Conservation (phyloP, 1,140 invertebrate genomes). For the Heliconius eleuchia region DNA sequence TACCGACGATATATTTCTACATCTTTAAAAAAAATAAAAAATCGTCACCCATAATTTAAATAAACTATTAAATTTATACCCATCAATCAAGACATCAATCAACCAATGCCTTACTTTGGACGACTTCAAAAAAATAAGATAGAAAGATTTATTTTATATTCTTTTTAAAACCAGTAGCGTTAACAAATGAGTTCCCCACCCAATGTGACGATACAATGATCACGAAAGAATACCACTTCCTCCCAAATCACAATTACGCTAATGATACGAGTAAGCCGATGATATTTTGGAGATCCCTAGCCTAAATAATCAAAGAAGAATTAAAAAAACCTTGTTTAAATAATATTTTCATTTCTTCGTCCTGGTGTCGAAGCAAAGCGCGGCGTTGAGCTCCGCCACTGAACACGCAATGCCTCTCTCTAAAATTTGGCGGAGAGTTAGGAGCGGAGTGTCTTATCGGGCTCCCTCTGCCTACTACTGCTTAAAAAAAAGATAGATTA, state of each 20-base stretch:
- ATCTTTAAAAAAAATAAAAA: too few relatives aligned
- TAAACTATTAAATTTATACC: not conserved
- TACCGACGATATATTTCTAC: too few relatives aligned
- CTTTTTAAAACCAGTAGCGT: constrained; percentile 28
- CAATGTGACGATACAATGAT: constrained; percentile 41
- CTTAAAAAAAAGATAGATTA: too few relatives aligned
- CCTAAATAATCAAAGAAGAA: not conserved
- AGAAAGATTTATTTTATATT: not conserved
- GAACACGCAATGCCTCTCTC: too few relatives aligned
- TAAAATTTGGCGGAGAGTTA: too few relatives aligned
- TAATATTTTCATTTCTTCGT: not conserved
- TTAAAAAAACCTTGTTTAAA: not conserved
- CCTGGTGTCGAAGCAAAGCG: too few relatives aligned
- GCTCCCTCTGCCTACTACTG: too few relatives aligned
- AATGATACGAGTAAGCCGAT: constrained; percentile 29
- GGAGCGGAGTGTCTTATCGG: too few relatives aligned
- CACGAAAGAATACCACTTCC: constrained; percentile 45
- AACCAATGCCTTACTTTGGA: not conserved
- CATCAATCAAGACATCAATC: not conserved
- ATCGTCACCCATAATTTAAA: too few relatives aligned
- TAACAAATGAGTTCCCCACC: constrained; percentile 4
- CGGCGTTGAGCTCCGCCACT: too few relatives aligned
- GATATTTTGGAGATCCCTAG: constrained; percentile 19
- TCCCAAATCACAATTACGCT: constrained; percentile 31
- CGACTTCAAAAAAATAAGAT: not conserved